Conservation (phyloP, 2,113 vertebrate genomes). For the Emydura subglobosa region DNA sequence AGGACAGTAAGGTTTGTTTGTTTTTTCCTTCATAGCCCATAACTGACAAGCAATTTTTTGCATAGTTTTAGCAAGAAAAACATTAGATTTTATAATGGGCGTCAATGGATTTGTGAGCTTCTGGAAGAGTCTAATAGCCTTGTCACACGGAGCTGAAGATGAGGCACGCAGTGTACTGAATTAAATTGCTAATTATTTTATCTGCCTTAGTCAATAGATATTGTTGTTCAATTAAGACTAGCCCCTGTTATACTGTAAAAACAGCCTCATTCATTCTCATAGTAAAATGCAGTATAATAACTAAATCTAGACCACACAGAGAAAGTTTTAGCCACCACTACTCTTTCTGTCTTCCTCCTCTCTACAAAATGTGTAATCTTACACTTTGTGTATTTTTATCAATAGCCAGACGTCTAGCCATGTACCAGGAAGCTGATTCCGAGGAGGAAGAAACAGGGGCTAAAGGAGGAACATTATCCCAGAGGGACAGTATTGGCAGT, state of each 20-base stretch:
- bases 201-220: slow-evolving; percentile 21
- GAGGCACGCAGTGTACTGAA: not conserved
- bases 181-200: slow-evolving; percentile 43
- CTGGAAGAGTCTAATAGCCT: not conserved
- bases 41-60: slow-evolving; percentile 5
- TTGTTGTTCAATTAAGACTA: slow-evolving; percentile 24
- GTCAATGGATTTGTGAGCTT: slow-evolving; percentile 4
- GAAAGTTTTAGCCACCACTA: not conserved
- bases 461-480: slow-evolving; percentile 83
- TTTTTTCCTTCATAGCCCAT: not conserved
- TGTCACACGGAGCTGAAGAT: not conserved
- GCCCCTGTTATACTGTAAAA: slow-evolving; percentile 11
- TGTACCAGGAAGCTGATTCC: slow-evolving; percentile 94
- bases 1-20: not conserved
- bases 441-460: slow-evolving; percentile 91
- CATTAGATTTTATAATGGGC: not conserved
- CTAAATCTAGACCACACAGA: not conserved
- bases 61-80: slow-evolving; percentile 1
- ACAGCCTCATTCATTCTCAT: slow-evolving; percentile 23
- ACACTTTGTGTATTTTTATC: not conserved
- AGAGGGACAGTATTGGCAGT: slow-evolving; percentile 86
- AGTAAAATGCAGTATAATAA: not conserved
- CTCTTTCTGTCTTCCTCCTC: not conserved
- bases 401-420: slow-evolving; percentile 90
- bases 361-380: not conserved